Evolutionary conservation across 53 echinoderm and acorn worm species (phyloP), one percentile per base, ranked within the genome.

Genomic region (Hippasteria phrygiana): DNA sequence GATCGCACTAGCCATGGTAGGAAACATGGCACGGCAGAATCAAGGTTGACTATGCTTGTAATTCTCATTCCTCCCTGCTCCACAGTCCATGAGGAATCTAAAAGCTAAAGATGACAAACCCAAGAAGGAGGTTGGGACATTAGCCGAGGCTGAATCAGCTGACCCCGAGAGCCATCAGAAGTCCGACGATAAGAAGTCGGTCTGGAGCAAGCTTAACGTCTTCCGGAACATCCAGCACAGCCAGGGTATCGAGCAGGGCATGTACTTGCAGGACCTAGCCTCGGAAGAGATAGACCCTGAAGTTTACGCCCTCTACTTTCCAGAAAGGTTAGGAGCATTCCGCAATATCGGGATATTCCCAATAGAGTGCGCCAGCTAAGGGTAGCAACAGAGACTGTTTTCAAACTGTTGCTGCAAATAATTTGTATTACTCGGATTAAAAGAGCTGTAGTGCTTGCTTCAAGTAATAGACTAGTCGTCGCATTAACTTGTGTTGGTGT

Each of bases 301-400:
- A 62, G 95, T 98, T 47, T 96, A 96, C 55, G 99, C 99, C 1
- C 63, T 99, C 45, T 99, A 99, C 89, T 96, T 99, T 59, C 96
- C 96, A 37, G 96, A 92, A 43, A 92, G 96, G 96, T 96, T 38
- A 70, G 73, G 46, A 2, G 10, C 37, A 1, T 5, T 45, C 6
- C 5, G 11, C 5, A 45, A 45, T 45, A 11, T 11, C 46, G 11
- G 5, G 6, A 7, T 5, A 5, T 7, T 45, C 46, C 5, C 5
- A 11, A 7, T 5, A 45, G 11, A 45, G 46, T 45, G 46, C 46
- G 5, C 46, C 46, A 5, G 5, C 46, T 45, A 5, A 5, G 5
- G 46, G 6, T 7, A 45, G 11, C 11, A 45, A 45, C 6, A 45
- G 46, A 45, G n/a, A n/a, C n/a, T n/a, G n/a, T n/a, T n/a, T n/a